Base-by-base conservation (phyloP, 2,888 invertebrate species). In the Agrotis puta region DNA sequence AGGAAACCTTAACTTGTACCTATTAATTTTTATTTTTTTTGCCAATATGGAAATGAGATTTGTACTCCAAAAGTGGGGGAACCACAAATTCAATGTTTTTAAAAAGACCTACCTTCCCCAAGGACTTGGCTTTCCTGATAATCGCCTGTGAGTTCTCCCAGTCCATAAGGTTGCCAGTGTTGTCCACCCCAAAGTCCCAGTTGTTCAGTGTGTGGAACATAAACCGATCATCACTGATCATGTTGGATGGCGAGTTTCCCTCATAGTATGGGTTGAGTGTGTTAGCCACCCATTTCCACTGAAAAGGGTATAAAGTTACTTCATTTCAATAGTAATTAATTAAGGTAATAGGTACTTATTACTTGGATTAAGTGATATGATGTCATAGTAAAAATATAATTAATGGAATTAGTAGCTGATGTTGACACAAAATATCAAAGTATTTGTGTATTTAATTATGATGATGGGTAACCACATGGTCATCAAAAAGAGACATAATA, bases 201-300 rank as follows among this genome's bases (percentile, higher is more conserved):
- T 98, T 97, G 20, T 97, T 92, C 47, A 98, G 89, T 0, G 99
- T 98, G 87, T 97, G 96, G 57, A 97, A 96, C 88, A 99, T 98
- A 80, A 99, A 97, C 14, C 98, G 97, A 90, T 99, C 99, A 92
- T 99, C 98, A 54, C 97, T 97, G 48, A 99, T 98, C 97, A 97
- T 97, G 83, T 95, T 95, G 1, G 97, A 96, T 0, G 97, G 92
- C 0, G 97, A 96, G 92, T 99, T 99, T 0, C 98, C 98, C 93
- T 99, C 99, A 86, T 98, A 98, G 90, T 99, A 98, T 0, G 99
- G 99, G 95, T 99, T 99, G 66, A 99, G 94, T 0, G 99, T 98
- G 58, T 97, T 98, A 0, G 98, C 99, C 7, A 97, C 89, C 99
- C 99, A 99, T 74, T 97, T 91, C 98, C 99, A 99, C 97, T 98